These are phyloP conservation scores for Drosophila rubida DNA, from an alignment of 2,888 invertebrate species.

Conservation along the genomic window DNA sequence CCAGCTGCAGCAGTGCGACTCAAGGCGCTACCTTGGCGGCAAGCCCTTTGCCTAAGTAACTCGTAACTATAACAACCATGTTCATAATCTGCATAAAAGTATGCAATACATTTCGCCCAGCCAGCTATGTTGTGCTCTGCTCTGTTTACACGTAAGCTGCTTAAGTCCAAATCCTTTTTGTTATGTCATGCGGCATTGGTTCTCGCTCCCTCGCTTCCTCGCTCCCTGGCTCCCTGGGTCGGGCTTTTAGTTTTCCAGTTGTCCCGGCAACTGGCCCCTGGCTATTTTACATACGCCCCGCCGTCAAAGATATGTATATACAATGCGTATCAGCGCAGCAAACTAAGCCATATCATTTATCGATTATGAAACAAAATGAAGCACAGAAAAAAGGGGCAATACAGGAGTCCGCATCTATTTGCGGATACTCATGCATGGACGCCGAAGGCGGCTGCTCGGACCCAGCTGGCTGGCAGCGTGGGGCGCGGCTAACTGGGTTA, in stretches of 20 bases:
- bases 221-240: constrained; percentile 20
- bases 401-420: constrained; percentile 40
- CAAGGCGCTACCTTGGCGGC: constrained; percentile 44
- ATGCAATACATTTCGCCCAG: constrained; percentile 57
- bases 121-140: constrained; percentile 18
- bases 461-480: constrained; percentile 22
- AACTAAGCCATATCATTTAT: constrained; percentile 75
- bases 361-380: constrained; percentile 55
- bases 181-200: constrained; percentile 67
- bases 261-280: constrained; percentile 57
- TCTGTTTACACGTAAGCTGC: constrained; percentile 73
- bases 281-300: constrained; percentile 63
- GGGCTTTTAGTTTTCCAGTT: constrained; percentile 37
- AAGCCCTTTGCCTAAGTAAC: constrained; percentile 14
- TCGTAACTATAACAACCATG: constrained; percentile 54
- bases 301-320: neutral
- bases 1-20: constrained; percentile 63
- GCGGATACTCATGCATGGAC: constrained; percentile 17
- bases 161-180: constrained; percentile 75
- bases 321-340: constrained; percentile 47
- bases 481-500: constrained; percentile 34
- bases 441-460: constrained; percentile 17
- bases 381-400: constrained; percentile 19
- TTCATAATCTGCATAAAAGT: constrained; percentile 73
- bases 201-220: too few species aligned